Base-by-base conservation (phyloP, 2,113 vertebrate genomes). In the Tichodroma muraria region DNA sequence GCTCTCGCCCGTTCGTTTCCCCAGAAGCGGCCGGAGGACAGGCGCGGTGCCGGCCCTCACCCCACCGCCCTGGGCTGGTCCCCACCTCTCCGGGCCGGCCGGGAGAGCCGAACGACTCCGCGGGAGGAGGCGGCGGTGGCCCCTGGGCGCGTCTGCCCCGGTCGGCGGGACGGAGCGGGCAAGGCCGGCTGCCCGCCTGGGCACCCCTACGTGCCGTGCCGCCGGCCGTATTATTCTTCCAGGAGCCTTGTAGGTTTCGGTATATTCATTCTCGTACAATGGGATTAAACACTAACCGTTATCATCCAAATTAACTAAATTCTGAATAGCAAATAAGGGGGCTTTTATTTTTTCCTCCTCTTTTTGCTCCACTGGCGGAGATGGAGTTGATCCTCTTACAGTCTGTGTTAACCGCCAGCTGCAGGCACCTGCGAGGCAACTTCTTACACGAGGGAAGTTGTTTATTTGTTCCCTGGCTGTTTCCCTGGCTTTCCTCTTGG, bases 331-430 rank as follows among this genome's bases (percentile, higher is more conserved):
- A 82, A 96, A 97, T 75, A 95, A 79, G 73, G 40, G 49, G 80
- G 72, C 91, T 93, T 95, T 88, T 83, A 38, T 80, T 52, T 50
- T 71, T 28, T 25, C 85, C 54, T 47, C 21, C 45, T 52, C 83
- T 56, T 66, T 69, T 75, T 79, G 91, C 93, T 92, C 61, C 93
- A 38, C 96, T 80, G 64, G 77, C 77, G 28, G 95, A 93, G 95
- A 47, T 64, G 95, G 95, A 94, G 96, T 96, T 98, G 97, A 98
- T 98, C 98, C 98, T 98, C 97, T 98, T 98, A 98, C 96, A 63
- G 96, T 83, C 73, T 96, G 97, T 97, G 97, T 98, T 98, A 98
- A 98, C 97, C 71, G 97, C 98, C 98, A 98, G 98, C 98, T 98
- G 98, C 98, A 96, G 96, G 96, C 98, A 97, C 90, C 96, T 96